These are phyloP conservation scores for Montipora cactus DNA, from an alignment of 64 coral and sea anemone species.

Conservation along the genomic window DNA sequence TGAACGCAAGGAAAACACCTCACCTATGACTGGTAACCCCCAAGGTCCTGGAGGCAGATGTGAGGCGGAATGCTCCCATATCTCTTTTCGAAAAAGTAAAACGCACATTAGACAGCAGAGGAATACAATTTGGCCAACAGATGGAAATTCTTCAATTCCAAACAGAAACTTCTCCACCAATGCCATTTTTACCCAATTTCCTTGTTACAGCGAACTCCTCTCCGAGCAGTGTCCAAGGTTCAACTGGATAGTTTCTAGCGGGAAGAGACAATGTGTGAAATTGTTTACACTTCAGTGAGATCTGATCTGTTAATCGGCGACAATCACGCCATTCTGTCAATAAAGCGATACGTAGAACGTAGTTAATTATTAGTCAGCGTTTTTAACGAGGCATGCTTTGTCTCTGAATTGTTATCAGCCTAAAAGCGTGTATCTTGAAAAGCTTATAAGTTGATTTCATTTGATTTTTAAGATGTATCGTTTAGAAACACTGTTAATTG, in stretches of 20 bases:
- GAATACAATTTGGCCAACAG: background rate
- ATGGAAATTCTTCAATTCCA: background rate
- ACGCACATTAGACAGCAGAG: conserved; percentile 15
- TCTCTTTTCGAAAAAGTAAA: conserved; percentile 10
- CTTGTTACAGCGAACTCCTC: background rate
- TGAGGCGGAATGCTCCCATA: background rate
- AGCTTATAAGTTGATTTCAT: no score
- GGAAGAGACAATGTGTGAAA: background rate
- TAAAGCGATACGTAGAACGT: background rate
- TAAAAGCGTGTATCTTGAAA: background rate
- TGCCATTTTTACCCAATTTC: background rate
- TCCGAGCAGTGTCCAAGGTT: background rate
- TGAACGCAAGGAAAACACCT: background rate
- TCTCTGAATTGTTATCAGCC: background rate
- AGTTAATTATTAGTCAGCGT: background rate
- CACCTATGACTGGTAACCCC: background rate
- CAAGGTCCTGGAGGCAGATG: no score
- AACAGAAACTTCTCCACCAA: background rate
- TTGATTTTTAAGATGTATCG: background rate
- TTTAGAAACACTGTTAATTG: background rate
- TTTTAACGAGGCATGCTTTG: background rate
- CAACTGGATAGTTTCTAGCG: background rate
- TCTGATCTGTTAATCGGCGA: conserved; percentile 2
- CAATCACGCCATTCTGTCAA: conserved; percentile 31
- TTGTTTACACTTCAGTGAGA: conserved; percentile 37